Conservation (phyloP, 1,140 invertebrate species). For the Drosophila teissieri region DNA sequence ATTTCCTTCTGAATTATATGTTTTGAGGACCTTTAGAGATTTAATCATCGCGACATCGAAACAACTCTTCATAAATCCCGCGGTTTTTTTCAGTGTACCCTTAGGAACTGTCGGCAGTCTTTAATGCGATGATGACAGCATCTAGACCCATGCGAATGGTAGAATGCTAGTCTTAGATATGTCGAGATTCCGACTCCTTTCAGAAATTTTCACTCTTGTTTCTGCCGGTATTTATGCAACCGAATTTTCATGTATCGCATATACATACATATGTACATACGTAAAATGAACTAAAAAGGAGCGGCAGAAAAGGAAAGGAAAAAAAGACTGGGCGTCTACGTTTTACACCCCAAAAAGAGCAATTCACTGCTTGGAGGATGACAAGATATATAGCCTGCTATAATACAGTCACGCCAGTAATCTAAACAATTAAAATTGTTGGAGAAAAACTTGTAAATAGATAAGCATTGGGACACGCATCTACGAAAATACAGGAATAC, state of each 20-base stretch:
- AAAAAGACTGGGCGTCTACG: slow-evolving; percentile 46
- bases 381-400: slow-evolving; percentile 5
- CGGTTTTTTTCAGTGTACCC: not conserved
- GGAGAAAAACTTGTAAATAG: not conserved
- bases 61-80: no score
- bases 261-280: slow-evolving; percentile 27
- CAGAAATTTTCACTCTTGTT: slow-evolving; percentile 2
- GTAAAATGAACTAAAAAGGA: slow-evolving; percentile 30
- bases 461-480: no score
- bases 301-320: slow-evolving; percentile 15
- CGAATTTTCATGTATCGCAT: slow-evolving; percentile 38
- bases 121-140: slow-evolving; percentile 71
- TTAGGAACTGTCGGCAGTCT: slow-evolving; percentile 17
- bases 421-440: slow-evolving; percentile 1
- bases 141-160: slow-evolving; percentile 59
- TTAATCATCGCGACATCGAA: no score
- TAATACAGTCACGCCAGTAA: not conserved
- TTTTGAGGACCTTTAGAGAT: no score
- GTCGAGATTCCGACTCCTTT: slow-evolving; percentile 13
- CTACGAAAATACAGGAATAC: no score
- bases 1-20: no score
- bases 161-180: not conserved
- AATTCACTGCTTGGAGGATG: slow-evolving; percentile 3
- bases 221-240: slow-evolving; percentile 33
- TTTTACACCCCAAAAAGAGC: slow-evolving; percentile 41